Base-by-base conservation (phyloP, 2,797 vertebrate species). In the Pachyuromys duprasi region DNA sequence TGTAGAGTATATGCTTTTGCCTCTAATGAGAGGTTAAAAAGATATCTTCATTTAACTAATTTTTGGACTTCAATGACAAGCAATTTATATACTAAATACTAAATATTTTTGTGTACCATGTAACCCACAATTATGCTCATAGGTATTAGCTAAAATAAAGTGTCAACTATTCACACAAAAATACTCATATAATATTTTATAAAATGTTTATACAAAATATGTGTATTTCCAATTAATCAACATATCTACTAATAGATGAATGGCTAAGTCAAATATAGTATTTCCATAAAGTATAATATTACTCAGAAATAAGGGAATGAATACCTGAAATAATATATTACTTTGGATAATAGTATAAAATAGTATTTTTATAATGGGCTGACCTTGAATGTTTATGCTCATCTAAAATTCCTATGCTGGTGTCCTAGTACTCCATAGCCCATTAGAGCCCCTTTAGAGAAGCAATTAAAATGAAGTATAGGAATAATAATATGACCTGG, bases 11-110 rank as follows among this genome's bases (percentile, higher is more conserved):
- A 42, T 2, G 22, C 42, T 11, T 63, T 39, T 39, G 14, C 39
- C 17, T 72, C 75, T 87, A 62, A 53, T 90, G 63, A 87, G 14
- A 94, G 57, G 15, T 83, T 93, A n/a, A 89, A 55, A 60, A 28
- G 24, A 63, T 62, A 36, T 2, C 2, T 45, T 45, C 36, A 83
- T 31, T 83, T 65, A 33, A 63, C 11, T 31, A 82, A 63, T 42
- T 82, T 82, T 82, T 42, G 8, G 63, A 31, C 14, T 26, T 82
- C 2, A 42, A 42, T 42, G 12, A 83, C 26, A 45, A 65, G 49
- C 18, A 2, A 53, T 33, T 49, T 49, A 49, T 49, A 49, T 49
- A 49, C 49, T 49, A 49, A 49, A 49, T 49, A 36, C n/a, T n/a
- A 36, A 2, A 12, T 31, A 45, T 80, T 36, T 36, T 8, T 31